Base-by-base conservation (phyloP, 2,113 vertebrate species). In the Ammodramus savannarum region DNA sequence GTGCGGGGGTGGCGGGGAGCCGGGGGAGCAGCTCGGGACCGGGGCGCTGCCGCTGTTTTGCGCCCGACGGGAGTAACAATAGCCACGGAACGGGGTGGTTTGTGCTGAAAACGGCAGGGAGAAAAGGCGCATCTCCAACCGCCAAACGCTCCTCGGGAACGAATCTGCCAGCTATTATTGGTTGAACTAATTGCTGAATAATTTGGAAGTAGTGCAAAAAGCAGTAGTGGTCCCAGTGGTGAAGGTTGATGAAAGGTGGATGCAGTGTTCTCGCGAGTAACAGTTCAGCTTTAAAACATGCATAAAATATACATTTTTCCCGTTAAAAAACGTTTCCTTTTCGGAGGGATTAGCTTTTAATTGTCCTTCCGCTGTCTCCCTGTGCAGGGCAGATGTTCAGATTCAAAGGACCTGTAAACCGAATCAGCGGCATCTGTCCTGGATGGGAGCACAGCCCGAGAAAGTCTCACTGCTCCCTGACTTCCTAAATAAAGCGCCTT, bases 361-460 rank as follows among this genome's bases (percentile, higher is more conserved):
- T 85, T 82, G 87, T 89, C 74, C 87, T 79, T 93, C 91, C 87
- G 39, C 91, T 89, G 73, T 73, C 67, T 94, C 63, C 78, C 89
- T 52, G 48, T 66, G 72, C 90, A 29, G 91, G 97, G 92, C 97
- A 96, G 97, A 97, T 96, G 96, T 79, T 73, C 87, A 71, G 59
- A 92, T 97, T 96, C 93, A 90, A 92, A 96, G 97, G 90, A 93
- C 78, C 55, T 48, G 78, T 93, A 97, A 66, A 95, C 26, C 16
- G 68, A 97, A 84, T 92, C 91, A 10, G 85, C 90, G 31, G 96
- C 96, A 96, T 97, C 97, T 97, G 95, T 96, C 96, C 97, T 94
- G 95, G 87, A 67, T 8, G 57, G 77, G 90, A 77, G 71, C 34
- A 55, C 44, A 87, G 80, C 61, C 73, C 31, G 52, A 65, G 82